Evolutionary conservation across 1,140 invertebrate genomes (phyloP).

Genomic region (Lordiphosa collinella): DNA sequence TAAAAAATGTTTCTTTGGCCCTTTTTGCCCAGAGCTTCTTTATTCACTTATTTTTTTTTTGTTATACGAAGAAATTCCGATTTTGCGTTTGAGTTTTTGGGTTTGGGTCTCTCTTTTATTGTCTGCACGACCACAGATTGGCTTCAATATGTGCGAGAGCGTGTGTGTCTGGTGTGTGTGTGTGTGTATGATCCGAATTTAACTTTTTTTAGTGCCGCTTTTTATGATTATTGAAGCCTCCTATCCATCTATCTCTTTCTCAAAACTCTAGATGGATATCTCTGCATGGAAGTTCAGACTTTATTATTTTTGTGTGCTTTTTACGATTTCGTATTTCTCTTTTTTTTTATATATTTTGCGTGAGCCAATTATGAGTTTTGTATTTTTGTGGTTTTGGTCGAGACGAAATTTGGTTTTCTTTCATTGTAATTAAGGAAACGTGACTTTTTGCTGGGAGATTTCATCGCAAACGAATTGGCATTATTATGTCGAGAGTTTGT

Average conservation of each 20-base stretch:
- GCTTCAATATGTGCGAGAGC: slow-evolving; percentile 49
- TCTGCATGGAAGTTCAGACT: slow-evolving; percentile 18
- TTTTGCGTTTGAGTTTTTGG: slow-evolving; percentile 45
- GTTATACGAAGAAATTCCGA: slow-evolving; percentile 64
- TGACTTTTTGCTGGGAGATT: slow-evolving; percentile 58
- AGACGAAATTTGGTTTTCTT: slow-evolving; percentile 57
- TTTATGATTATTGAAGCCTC: slow-evolving; percentile 68
- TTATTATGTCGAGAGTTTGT: slow-evolving; percentile 49
- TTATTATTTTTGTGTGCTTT: slow-evolving; percentile 29
- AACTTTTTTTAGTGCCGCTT: slow-evolving; percentile 45
- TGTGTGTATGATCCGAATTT: slow-evolving; percentile 35
- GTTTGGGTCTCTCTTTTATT: slow-evolving; percentile 50
- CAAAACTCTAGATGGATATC: slow-evolving; percentile 56
- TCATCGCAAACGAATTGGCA: slow-evolving; percentile 52
- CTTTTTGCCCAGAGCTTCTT: too few species aligned
- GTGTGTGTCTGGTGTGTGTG: slow-evolving; percentile 16
- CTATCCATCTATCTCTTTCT: slow-evolving; percentile 52
- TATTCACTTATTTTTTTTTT: slow-evolving; percentile 14
- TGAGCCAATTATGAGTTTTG: slow-evolving; percentile 78
- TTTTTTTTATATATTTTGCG: slow-evolving; percentile 55
- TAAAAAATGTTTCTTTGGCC: too few species aligned
- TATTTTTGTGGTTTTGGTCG: slow-evolving; percentile 57
- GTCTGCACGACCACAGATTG: slow-evolving; percentile 71
- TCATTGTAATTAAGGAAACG: slow-evolving; percentile 76
- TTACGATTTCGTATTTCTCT: slow-evolving; percentile 16